Evolutionary conservation across 35 echinoderm and acorn worm species (phyloP).

Genomic region (Eucidaris tribuloides): DNA sequence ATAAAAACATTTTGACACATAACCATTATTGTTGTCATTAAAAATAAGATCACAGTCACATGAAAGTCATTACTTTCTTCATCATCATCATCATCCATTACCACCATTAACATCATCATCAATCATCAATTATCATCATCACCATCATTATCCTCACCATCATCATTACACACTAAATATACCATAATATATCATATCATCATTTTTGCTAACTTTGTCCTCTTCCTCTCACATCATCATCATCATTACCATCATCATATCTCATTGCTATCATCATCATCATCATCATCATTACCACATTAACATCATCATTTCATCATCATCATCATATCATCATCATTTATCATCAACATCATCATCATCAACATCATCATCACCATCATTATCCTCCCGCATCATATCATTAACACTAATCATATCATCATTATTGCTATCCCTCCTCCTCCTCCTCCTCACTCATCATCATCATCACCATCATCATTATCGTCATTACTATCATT

Average conservation of each 20-base stretch:
- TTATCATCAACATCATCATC: background rate
- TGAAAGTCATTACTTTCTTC: background rate
- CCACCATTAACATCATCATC: slow-evolving; percentile 9
- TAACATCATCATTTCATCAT: background rate
- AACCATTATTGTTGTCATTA: too few species aligned
- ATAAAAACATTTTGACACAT: too few species aligned
- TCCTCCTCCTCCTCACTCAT: background rate
- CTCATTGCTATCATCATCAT: background rate
- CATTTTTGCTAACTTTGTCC: too few species aligned
- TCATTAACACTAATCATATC: background rate
- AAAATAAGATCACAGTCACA: too few species aligned
- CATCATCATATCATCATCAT: background rate
- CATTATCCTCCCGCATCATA: background rate
- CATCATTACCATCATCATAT: background rate
- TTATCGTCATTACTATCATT: background rate
- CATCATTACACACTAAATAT: background rate
- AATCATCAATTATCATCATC: slow-evolving; percentile 10
- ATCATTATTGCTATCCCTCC: background rate
- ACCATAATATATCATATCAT: background rate
- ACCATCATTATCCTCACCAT: background rate
- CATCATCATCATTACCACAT: slow-evolving; percentile 1
- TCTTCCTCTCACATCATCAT: background rate
- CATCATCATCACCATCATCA: background rate
- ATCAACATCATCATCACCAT: background rate
- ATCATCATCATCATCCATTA: slow-evolving; percentile 27